Conservation (phyloP, 1,140 invertebrate species). For the Oreohelix idahoensis region DNA sequence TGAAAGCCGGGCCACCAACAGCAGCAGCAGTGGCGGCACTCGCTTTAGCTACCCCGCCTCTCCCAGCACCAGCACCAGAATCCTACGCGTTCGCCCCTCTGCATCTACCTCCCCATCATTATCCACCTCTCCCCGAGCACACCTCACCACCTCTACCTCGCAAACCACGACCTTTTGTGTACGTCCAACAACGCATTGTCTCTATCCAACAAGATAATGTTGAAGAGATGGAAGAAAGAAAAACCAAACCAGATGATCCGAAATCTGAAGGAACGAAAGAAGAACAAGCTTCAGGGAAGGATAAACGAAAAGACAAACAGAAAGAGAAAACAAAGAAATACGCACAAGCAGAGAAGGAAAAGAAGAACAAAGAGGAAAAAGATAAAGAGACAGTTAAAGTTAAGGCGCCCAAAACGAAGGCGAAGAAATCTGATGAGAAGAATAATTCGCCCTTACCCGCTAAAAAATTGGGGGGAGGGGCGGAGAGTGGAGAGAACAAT, state of each 20-base stretch:
- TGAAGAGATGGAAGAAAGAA: constrained; percentile 48
- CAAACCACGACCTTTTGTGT: constrained; percentile 65
- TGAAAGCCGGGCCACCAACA: constrained; percentile 40
- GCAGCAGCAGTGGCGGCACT: constrained; percentile 28
- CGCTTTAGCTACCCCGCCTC: background rate
- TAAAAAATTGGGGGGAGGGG: too few relatives aligned
- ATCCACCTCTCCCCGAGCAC: constrained; percentile 46
- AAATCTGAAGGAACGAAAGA: background rate
- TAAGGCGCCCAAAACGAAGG: background rate
- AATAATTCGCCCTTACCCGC: too few relatives aligned
- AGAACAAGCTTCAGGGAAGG: background rate
- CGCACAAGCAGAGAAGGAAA: background rate
- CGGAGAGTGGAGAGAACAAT: too few relatives aligned
- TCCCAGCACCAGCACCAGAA: background rate
- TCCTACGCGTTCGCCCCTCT: background rate
- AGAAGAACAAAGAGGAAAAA: background rate
- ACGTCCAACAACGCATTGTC: constrained; percentile 61
- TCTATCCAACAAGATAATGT: constrained; percentile 68
- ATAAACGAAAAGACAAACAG: constrained; percentile 16
- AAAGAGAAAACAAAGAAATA: constrained; percentile 25
- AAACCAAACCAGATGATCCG: constrained; percentile 31
- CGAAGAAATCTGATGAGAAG: too few relatives aligned
- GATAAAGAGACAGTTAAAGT: background rate
- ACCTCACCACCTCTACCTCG: constrained; percentile 47
- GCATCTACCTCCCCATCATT: constrained; percentile 41